These are phyloP conservation scores for Orchesella cincta DNA, from an alignment of 1,140 invertebrate species.

Conservation along the genomic window DNA sequence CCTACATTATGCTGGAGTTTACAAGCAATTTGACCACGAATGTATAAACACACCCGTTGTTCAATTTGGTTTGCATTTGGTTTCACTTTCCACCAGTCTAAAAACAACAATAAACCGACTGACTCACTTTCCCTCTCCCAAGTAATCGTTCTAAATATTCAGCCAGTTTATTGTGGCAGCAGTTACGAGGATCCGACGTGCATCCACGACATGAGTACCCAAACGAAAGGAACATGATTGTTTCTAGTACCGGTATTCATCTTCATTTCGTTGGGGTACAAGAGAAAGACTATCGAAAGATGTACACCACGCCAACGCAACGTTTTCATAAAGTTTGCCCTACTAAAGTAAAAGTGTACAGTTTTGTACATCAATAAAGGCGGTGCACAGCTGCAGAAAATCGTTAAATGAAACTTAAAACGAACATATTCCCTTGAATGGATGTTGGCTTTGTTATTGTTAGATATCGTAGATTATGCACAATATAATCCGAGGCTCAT, in stretches of 20 bases:
- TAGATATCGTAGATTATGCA: no score
- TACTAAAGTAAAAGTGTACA: background rate
- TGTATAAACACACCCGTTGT: no score
- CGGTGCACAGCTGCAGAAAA: constrained; percentile 22
- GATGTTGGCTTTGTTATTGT: background rate
- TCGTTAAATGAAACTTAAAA: constrained; percentile 29
- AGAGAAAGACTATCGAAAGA: background rate
- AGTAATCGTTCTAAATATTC: background rate
- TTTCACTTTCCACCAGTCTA: background rate
- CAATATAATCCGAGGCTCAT: no score
- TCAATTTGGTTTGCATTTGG: no score
- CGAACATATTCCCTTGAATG: background rate
- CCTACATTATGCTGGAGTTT: no score
- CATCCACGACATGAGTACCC: no score
- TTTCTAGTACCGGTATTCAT: constrained; percentile 17
- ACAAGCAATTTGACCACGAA: no score
- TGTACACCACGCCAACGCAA: no score
- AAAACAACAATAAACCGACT: background rate
- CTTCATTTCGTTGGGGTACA: constrained; percentile 17
- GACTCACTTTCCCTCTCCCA: constrained; percentile 1
- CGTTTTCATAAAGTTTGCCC: background rate
- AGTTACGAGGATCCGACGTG: background rate
- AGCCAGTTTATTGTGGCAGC: background rate
- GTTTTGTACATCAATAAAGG: background rate
- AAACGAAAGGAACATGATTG: constrained; percentile 8